Percentiles rank a stretch among this genome's conserved stretches.
phyloP scores from a whole-genome alignment of 2,113 vertebrate genomes.

The Dasyornis broadbenti region DNA sequence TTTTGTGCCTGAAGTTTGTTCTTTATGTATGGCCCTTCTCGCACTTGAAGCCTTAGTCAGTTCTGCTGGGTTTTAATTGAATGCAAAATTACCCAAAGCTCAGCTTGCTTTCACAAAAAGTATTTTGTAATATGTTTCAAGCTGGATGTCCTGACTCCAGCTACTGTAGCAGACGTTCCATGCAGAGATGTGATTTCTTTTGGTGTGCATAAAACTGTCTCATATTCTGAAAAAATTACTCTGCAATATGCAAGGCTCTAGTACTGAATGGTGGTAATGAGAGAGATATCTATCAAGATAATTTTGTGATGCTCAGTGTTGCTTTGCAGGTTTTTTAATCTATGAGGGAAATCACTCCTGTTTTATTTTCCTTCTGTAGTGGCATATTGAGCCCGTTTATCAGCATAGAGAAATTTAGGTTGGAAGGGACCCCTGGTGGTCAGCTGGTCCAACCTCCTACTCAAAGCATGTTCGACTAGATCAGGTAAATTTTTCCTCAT shows the following conservation, averaged over 20 bases:
- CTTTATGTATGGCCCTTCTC: background rate
- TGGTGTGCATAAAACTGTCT: background rate
- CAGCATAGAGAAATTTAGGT: background rate
- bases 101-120: background rate
- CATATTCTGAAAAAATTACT: background rate
- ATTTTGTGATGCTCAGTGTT: background rate
- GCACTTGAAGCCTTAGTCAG: background rate
- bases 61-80: background rate
- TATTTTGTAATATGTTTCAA: background rate
- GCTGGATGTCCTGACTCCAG: background rate
- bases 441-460: background rate
- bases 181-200: background rate
- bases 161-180: background rate
- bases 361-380: background rate
- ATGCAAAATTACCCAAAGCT: background rate
- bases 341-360: background rate
- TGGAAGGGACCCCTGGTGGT: constrained; percentile 10
- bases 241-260: background rate
- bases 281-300: background rate
- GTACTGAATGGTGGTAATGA: background rate
- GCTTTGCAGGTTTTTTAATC: background rate
- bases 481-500: background rate
- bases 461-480: background rate
- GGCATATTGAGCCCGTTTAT: background rate
- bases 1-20: background rate